Conservation (phyloP, 1,140 invertebrate species). For the Scaptomyza hsui region DNA sequence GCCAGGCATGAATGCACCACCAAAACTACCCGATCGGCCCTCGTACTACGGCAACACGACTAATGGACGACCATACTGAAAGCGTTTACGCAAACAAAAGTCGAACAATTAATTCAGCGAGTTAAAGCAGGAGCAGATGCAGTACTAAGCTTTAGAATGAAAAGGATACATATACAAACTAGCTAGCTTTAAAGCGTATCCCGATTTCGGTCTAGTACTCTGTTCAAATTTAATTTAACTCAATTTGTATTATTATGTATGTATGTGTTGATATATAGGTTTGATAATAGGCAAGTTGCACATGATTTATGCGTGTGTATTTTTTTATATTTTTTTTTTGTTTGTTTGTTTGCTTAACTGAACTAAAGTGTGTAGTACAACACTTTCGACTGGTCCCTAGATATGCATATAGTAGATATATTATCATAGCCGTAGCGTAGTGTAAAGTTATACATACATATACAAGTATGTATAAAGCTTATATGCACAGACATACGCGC, state of each 20-base stretch:
- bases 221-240: slow-evolving; percentile 23
- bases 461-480: background rate
- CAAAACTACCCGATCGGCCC: slow-evolving; percentile 74
- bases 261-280: slow-evolving; percentile 1
- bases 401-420: slow-evolving; percentile 35
- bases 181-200: slow-evolving; percentile 7
- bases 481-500: slow-evolving; percentile 4
- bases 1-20: slow-evolving; percentile 70
- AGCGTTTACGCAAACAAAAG: background rate
- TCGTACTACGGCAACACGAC: slow-evolving; percentile 74
- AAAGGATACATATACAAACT: background rate
- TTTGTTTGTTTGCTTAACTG: slow-evolving; percentile 8
- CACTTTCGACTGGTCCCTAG: slow-evolving; percentile 40
- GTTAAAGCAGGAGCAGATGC: slow-evolving; percentile 6
- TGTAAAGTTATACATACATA: slow-evolving; percentile 13
- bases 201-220: slow-evolving; percentile 11
- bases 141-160: slow-evolving; percentile 29
- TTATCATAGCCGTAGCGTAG: slow-evolving; percentile 29
- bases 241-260: slow-evolving; percentile 50
- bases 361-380: slow-evolving; percentile 35
- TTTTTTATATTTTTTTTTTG: slow-evolving; percentile 13
- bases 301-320: background rate
- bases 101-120: background rate
- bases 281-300: slow-evolving; percentile 4
- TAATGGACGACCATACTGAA: slow-evolving; percentile 66